These are phyloP conservation scores for Ashinkailepas kermadecensis DNA, from an alignment of 2,888 invertebrate species.

Conservation along the genomic window DNA sequence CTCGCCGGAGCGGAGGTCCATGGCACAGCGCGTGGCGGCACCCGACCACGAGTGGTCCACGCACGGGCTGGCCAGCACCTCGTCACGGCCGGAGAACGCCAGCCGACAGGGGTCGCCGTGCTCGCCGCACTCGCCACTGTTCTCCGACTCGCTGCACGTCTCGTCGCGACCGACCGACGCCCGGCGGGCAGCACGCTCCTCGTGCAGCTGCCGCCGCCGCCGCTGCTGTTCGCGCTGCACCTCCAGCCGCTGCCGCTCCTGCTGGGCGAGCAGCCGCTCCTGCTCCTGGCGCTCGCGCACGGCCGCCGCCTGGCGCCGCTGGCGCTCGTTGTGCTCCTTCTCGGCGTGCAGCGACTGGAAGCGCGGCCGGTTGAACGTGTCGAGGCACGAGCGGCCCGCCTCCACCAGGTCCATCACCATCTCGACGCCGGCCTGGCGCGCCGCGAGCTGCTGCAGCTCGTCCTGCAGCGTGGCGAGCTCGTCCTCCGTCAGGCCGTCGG, in stretches of 20 bases:
- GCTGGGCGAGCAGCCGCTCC: constrained; percentile 34
- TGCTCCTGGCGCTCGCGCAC: constrained; percentile 54
- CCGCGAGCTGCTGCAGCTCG: constrained; percentile 55
- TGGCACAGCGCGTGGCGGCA: constrained; percentile 17
- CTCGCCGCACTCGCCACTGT: not conserved
- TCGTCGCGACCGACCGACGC: not conserved
- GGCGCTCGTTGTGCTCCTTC: constrained; percentile 64
- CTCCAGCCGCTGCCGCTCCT: constrained; percentile 28
- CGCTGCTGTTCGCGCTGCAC: constrained; percentile 26
- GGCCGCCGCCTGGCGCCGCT: constrained; percentile 71
- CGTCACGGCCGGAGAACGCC: not conserved
- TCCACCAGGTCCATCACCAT: constrained; percentile 72
- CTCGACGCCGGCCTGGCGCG: constrained; percentile 61
- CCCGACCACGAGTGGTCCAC: constrained; percentile 21
- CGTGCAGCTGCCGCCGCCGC: constrained; percentile 45
- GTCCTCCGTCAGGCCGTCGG: constrained; percentile 68
- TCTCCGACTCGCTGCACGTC: not conserved
- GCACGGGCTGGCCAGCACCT: constrained; percentile 19
- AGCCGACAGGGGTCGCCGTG: not conserved
- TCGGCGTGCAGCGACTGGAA: constrained; percentile 43
- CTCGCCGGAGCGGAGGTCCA: constrained; percentile 26
- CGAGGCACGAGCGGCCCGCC: constrained; percentile 46
- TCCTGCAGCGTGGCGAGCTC: constrained; percentile 54
- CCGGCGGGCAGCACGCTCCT: constrained; percentile 50
- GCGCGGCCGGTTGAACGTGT: constrained; percentile 54